phyloP scores from a whole-genome alignment of 2,888 invertebrate species.

The Leptodirus hochenwartii region DNA sequence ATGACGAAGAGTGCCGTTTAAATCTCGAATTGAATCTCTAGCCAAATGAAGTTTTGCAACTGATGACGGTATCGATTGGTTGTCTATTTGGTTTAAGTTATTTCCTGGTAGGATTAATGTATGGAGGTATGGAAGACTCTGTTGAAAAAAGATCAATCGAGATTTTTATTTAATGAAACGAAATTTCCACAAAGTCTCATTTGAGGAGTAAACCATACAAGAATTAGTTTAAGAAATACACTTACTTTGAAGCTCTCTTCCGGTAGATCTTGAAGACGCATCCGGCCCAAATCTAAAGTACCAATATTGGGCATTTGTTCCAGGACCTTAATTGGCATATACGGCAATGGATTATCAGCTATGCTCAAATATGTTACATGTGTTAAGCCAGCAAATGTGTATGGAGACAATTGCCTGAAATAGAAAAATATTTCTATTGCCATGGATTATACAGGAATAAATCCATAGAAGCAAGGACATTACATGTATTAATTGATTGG shows the following conservation, averaged over 20 bases:
- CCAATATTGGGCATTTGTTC: conserved; percentile 58
- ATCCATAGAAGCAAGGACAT: no score
- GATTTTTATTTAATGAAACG: conserved; percentile 2
- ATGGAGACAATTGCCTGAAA: conserved; percentile 53
- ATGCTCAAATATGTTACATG: conserved; percentile 59
- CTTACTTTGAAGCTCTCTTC: conserved; percentile 59
- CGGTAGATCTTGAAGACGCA: conserved; percentile 54
- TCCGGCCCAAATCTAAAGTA: conserved; percentile 66
- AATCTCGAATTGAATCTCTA: conserved; percentile 47
- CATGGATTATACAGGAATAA: conserved; percentile 5
- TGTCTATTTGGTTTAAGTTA: conserved; percentile 52
- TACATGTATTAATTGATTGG: no score
- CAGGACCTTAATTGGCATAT: conserved; percentile 58
- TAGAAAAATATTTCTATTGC: no score
- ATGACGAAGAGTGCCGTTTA: conserved; percentile 63
- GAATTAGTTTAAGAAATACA: neutral
- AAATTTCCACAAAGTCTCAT: no score
- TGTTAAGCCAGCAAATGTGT: conserved; percentile 56
- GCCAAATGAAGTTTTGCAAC: conserved; percentile 56
- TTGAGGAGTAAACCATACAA: neutral
- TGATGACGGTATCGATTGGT: conserved; percentile 48
- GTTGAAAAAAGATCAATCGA: conserved; percentile 18
- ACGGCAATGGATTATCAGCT: conserved; percentile 57
- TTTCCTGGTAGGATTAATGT: conserved; percentile 59
- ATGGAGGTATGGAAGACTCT: conserved; percentile 42